A percentile compares a stretch with the other conserved stretches of the same genome.
Evolutionary conservation across 1,140 invertebrate species (phyloP).

Genomic region (Anastatus disparis): DNA sequence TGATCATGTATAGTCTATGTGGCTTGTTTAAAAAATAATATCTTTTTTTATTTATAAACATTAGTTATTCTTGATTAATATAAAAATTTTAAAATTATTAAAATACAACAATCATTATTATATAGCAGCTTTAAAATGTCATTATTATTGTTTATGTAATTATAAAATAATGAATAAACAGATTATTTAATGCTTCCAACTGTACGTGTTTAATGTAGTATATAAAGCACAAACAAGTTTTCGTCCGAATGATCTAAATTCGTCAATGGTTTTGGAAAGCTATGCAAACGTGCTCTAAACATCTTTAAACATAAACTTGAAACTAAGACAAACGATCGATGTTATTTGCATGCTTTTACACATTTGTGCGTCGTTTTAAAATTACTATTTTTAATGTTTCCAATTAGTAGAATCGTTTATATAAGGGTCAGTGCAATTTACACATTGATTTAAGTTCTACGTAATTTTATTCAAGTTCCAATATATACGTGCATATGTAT

Average conservation of each 20-base stretch:
- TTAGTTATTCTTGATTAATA: no score
- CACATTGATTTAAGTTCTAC: not conserved
- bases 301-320: not conserved
- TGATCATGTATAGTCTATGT: no score
- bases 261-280: slow-evolving; percentile 5
- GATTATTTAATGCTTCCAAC: not conserved
- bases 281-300: not conserved
- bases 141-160: no score
- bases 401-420: not conserved
- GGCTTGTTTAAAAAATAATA: no score
- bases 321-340: not conserved
- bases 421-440: not conserved
- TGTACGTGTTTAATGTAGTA: not conserved
- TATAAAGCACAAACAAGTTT: not conserved
- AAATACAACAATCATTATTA: not conserved
- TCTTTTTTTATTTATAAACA: no score
- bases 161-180: not conserved
- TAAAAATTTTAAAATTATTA: no score
- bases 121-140: not conserved
- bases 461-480: not conserved
- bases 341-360: not conserved
- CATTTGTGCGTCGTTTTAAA: not conserved
- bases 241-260: slow-evolving; percentile 5
- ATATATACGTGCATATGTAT: not conserved
- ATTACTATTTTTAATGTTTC: not conserved